These are phyloP conservation scores for Rhizomys pruinosus DNA, from an alignment of 2,113 vertebrate species.

Conservation along the genomic window DNA sequence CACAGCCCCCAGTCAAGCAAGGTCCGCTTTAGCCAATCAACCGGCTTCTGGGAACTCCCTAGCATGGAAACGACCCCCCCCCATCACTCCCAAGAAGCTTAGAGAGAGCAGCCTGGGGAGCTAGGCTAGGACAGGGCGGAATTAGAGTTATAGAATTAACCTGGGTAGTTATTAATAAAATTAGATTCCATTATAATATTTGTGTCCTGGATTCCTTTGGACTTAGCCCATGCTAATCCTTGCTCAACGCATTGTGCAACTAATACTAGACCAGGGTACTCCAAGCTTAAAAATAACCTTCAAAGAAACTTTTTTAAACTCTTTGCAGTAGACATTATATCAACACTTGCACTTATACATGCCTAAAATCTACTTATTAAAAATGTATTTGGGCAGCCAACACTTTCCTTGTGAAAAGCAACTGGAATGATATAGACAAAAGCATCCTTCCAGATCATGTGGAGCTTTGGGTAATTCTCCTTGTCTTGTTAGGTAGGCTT, in stretches of 20 bases:
- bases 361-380: not conserved
- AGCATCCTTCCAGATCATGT: not conserved
- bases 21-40: too few species aligned
- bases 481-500: not conserved
- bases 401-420: not conserved
- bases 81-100: too few species aligned
- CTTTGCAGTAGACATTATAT: not conserved
- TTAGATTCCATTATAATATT: too few species aligned
- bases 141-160: too few species aligned
- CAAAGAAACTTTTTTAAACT: not conserved
- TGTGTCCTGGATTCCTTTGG: too few species aligned
- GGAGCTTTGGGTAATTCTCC: not conserved
- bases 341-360: not conserved
- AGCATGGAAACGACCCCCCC: too few species aligned
- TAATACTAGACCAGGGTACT: not conserved
- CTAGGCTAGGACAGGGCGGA: too few species aligned
- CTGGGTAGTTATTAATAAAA: too few species aligned
- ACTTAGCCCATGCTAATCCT: too few species aligned
- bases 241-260: not conserved
- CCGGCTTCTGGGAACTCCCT: too few species aligned
- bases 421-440: not conserved
- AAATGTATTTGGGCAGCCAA: not conserved
- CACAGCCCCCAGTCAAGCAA: too few species aligned
- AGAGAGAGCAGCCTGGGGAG: too few species aligned
- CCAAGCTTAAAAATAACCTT: conserved; percentile 26